Conservation (phyloP, 2,113 vertebrate species). For the Lampris megalopsis region DNA sequence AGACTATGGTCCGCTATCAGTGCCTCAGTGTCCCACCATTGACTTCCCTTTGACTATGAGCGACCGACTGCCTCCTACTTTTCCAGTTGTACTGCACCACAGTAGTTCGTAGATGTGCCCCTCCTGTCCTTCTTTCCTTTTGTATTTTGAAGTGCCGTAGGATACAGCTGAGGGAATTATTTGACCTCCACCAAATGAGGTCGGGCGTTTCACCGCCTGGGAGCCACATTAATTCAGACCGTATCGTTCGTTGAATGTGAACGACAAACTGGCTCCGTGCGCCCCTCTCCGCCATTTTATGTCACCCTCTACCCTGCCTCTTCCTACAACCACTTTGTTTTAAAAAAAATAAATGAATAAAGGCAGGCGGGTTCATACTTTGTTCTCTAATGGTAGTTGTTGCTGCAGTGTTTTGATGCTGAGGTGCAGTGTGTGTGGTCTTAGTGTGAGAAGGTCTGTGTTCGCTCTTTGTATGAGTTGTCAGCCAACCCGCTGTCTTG, state of each 20-base stretch:
- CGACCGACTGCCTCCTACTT: no score
- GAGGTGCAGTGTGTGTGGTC: neutral
- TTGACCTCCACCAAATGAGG: conserved; percentile 62
- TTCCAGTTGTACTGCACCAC: neutral
- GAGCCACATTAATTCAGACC: neutral
- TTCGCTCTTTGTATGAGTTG: neutral
- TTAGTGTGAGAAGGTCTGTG: neutral
- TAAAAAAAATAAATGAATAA: neutral
- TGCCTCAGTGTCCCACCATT: no score
- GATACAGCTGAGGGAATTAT: conserved; percentile 6
- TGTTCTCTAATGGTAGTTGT: neutral
- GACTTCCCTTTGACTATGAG: no score
- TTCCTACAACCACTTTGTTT: neutral
- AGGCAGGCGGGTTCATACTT: neutral
- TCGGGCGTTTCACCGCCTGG: conserved; percentile 50
- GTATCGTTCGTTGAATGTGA: conserved; percentile 1
- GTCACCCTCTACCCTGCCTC: neutral
- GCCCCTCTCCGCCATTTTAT: conserved; percentile 52
- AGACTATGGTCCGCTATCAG: no score
- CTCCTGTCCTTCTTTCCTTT: neutral
- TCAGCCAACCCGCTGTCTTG: neutral
- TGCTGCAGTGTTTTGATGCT: neutral
- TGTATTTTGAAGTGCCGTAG: neutral
- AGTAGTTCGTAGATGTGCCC: neutral
- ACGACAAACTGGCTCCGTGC: conserved; percentile 3